Conservation (phyloP, 2,888 invertebrate genomes). For the Anaspis maculata region DNA sequence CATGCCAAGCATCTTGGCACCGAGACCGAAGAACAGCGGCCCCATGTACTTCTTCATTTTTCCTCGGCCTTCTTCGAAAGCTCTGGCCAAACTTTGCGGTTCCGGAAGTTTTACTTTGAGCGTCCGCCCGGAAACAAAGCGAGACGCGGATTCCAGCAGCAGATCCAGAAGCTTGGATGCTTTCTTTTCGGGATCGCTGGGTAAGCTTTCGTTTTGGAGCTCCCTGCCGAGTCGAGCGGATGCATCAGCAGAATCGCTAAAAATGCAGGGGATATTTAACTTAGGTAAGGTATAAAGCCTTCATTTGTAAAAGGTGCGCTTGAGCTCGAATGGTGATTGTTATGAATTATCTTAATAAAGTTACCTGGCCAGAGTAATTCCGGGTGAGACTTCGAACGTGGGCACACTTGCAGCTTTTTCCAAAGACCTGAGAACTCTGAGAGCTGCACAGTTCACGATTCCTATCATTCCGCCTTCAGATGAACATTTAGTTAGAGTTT, state of each 20-base stretch:
- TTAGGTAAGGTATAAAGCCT: too few species aligned
- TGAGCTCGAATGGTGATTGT: neutral
- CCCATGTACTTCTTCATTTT: constrained; percentile 62
- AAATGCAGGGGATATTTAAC: too few species aligned
- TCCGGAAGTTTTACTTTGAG: constrained; percentile 65
- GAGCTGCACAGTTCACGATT: constrained; percentile 46
- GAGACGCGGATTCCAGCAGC: constrained; percentile 48
- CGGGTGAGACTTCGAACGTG: constrained; percentile 1
- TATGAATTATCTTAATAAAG: constrained; percentile 1
- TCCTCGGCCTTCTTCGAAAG: constrained; percentile 71
- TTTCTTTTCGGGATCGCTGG: constrained; percentile 44
- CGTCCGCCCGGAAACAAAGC: constrained; percentile 53
- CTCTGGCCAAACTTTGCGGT: constrained; percentile 55
- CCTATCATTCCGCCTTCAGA: constrained; percentile 11
- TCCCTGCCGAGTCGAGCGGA: constrained; percentile 12
- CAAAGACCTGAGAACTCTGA: constrained; percentile 39
- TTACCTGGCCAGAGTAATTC: constrained; percentile 45
- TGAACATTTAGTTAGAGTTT: constrained; percentile 12
- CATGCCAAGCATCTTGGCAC: constrained; percentile 63
- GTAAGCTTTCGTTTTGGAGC: constrained; percentile 16
- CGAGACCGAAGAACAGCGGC: constrained; percentile 60
- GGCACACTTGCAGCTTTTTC: constrained; percentile 2
- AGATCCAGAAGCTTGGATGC: constrained; percentile 48
- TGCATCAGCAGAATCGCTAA: neutral
- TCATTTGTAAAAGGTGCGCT: neutral